Conservation (phyloP, 2,113 vertebrate genomes). For the Megaleporinus macrocephalus region DNA sequence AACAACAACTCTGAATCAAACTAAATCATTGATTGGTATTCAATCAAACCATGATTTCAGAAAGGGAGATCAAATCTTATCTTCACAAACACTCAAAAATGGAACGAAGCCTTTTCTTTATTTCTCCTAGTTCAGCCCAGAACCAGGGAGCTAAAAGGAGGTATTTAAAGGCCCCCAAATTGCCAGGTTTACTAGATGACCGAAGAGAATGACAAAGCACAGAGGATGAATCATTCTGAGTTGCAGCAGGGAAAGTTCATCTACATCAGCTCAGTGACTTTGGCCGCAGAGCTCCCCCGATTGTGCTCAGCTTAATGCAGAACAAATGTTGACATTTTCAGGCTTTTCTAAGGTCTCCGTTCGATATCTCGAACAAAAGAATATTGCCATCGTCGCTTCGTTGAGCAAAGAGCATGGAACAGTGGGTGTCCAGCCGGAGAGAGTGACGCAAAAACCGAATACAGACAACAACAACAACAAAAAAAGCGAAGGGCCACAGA, state of each 20-base stretch:
- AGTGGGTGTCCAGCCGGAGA: background rate
- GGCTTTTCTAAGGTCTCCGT: background rate
- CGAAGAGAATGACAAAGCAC: background rate
- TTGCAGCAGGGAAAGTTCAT: background rate
- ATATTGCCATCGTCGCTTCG: background rate
- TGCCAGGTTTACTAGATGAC: conserved; percentile 10
- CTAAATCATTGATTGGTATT: too few species aligned
- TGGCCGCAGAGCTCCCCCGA: background rate
- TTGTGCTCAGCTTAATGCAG: conserved; percentile 4
- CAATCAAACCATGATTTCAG: too few species aligned
- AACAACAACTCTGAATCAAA: too few species aligned
- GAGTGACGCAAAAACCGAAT: background rate
- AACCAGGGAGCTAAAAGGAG: background rate
- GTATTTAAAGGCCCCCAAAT: background rate
- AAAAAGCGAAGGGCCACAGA: background rate
- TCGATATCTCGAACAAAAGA: background rate
- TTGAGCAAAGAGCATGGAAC: conserved; percentile 3
- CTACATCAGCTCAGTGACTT: background rate
- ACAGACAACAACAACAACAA: background rate
- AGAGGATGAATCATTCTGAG: conserved; percentile 1
- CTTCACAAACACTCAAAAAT: background rate
- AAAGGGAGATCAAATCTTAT: too few species aligned
- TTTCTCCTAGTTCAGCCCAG: background rate
- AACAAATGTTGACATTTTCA: conserved; percentile 36
- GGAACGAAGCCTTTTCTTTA: background rate